Base-by-base conservation (phyloP, 1,140 invertebrate species). In the Phymastichus coffea region DNA sequence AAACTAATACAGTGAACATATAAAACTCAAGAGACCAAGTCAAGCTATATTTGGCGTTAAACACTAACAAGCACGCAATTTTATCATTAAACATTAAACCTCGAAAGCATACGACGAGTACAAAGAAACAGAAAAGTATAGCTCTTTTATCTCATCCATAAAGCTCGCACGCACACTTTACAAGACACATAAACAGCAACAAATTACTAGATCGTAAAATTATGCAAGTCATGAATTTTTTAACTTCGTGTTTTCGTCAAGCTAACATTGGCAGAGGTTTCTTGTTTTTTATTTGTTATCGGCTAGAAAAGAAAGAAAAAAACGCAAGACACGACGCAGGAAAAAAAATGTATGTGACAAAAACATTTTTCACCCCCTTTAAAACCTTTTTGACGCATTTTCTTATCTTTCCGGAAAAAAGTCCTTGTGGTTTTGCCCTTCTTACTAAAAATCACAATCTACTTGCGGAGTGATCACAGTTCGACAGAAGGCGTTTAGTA, bases 401-500 rank as follows among this genome's bases (percentile, higher is more conserved):
- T 20, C 8, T 43, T 54, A 2, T 9, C 40, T 6, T 33, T 12
- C 28, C 28, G 12, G 28, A 33, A 7, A 12, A 33, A 6, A 33
- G 12, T 6, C 12, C 6, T 6, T 33, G 6, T 33, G 6, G 6
- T 33, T 33, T n/a, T 17, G 38, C 4, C 15, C 38, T 46, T 41
- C 26, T 8, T 14, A 26, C 17, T 61, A 61, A 55, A 47, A 49
- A 48, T 56, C 37, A 51, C 33, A 43, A 43, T 56, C 38, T 61
- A 56, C 25, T 23, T 64, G 62, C 70, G 73, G 67, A 70, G 71
- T 70, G 65, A 77, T 77, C 75, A 76, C 75, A 77, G 74, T 69
- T 75, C 72, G 67, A 75, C 73, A 76, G 70, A 76, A 77, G 74
- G 75, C 74, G 61, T 72, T 66, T 72, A 70, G 52, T 55, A 55